A percentile compares a stretch with the other conserved stretches of the same genome.
Conservation (phyloP, 2,797 vertebrate genomes). For the Cyclopterus lumpus region DNA sequence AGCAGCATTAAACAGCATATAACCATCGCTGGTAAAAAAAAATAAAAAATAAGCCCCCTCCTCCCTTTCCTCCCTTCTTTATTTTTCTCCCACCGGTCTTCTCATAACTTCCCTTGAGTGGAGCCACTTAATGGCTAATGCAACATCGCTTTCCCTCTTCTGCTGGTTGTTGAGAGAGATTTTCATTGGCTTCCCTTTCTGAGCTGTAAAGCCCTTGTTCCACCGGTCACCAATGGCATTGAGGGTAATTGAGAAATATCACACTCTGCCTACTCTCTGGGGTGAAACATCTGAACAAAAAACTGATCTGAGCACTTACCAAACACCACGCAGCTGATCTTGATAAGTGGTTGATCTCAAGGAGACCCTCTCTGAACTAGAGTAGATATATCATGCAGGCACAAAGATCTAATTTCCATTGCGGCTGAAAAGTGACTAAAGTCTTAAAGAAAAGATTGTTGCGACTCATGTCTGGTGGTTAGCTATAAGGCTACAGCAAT, state of each 20-base stretch:
- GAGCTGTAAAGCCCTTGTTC: constrained; percentile 37
- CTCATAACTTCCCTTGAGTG: constrained; percentile 45
- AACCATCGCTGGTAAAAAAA: constrained; percentile 12
- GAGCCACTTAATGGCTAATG: constrained; percentile 51
- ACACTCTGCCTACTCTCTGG: constrained; percentile 62
- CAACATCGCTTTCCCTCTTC: constrained; percentile 30
- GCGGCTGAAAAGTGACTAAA: constrained; percentile 7
- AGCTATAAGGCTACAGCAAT: neutral
- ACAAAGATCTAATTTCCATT: constrained; percentile 31
- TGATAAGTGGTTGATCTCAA: constrained; percentile 57
- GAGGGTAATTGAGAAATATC: constrained; percentile 69
- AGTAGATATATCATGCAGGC: constrained; percentile 25
- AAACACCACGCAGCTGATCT: constrained; percentile 47
- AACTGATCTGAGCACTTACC: constrained; percentile 61
- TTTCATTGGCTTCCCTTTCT: constrained; percentile 40
- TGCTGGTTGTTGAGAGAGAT: constrained; percentile 43
- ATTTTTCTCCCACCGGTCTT: constrained; percentile 52
- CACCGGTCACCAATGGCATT: constrained; percentile 49
- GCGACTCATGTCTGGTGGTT: neutral
- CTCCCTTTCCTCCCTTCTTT: constrained; percentile 28
- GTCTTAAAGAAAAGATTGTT: neutral
- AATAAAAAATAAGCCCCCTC: neutral
- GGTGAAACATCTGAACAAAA: constrained; percentile 56
- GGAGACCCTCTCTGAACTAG: constrained; percentile 42
- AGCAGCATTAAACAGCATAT: constrained; percentile 29